Evolutionary conservation across 2,113 vertebrate species (phyloP).

Genomic region (Chamaetylas fuelleborni): DNA sequence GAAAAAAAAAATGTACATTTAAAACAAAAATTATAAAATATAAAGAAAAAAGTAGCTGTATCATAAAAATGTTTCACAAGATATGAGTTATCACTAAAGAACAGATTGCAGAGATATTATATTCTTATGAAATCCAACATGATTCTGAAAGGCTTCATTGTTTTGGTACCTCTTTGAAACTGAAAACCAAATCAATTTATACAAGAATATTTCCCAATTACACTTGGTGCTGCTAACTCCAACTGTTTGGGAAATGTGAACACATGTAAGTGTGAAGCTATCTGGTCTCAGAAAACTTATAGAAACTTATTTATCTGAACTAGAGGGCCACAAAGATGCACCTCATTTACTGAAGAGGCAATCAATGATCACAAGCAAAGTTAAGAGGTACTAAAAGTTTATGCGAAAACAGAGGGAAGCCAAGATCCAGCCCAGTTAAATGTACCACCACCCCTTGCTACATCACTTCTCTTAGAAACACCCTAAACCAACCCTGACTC

Average conservation of each 20-base stretch:
- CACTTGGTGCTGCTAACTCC: not conserved
- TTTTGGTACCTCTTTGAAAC: not conserved
- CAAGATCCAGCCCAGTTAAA: not conserved
- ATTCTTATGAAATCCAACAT: not conserved
- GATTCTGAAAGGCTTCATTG: not conserved
- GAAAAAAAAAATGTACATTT: not conserved
- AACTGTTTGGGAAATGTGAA: not conserved
- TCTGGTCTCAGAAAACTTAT: not conserved
- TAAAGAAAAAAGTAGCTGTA: not conserved
- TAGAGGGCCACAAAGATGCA: not conserved
- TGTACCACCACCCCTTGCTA: not conserved
- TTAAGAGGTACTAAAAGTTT: not conserved
- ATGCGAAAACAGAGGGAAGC: not conserved
- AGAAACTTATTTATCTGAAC: not conserved
- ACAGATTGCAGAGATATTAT: not conserved
- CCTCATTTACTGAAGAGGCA: not conserved
- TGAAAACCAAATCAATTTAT: not conserved
- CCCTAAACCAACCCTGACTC: not conserved
- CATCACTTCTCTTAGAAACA: not conserved
- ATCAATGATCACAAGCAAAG: not conserved
- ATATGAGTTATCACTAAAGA: not conserved
- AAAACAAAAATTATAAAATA: not conserved
- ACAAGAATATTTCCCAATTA: not conserved
- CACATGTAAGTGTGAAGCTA: not conserved
- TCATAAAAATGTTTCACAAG: not conserved